Conservation (phyloP, 2,888 invertebrate species). For the Globia sparganii region DNA sequence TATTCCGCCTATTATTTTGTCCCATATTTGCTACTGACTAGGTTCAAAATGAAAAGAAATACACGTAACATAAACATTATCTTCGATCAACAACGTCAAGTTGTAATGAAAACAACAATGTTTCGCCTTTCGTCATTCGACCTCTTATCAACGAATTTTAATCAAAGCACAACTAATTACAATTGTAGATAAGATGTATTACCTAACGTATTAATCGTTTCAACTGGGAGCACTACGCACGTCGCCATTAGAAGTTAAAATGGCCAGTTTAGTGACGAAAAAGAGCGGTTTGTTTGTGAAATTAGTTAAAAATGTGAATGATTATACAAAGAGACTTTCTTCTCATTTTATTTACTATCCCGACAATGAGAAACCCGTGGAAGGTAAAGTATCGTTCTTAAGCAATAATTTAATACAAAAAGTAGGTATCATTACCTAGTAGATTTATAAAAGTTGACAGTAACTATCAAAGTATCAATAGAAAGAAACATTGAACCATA, state of each 20-base stretch:
- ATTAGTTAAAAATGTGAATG: conserved; percentile 80
- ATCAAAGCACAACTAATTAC: conserved; percentile 83
- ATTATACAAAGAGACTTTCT: conserved; percentile 79
- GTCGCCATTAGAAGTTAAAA: conserved; percentile 68
- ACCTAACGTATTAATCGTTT: conserved; percentile 76
- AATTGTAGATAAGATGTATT: conserved; percentile 87
- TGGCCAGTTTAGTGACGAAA: conserved; percentile 79
- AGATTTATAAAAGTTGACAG: not conserved
- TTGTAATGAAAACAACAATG: conserved; percentile 54
- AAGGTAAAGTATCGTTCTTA: conserved; percentile 79
- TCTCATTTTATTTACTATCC: conserved; percentile 92
- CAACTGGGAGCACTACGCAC: conserved; percentile 54
- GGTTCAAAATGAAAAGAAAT: conserved; percentile 44
- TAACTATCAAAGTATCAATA: not conserved
- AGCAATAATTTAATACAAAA: not conserved
- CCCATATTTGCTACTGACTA: not conserved
- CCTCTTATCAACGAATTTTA: conserved; percentile 73
- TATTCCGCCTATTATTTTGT: not conserved
- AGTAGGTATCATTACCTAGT: not conserved
- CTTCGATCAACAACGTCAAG: conserved; percentile 39
- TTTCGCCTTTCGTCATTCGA: conserved; percentile 66
- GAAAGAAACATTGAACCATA: too few species aligned
- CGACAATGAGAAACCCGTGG: conserved; percentile 87
- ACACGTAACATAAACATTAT: conserved; percentile 1
- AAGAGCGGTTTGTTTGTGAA: conserved; percentile 74